Evolutionary conservation across 2,113 vertebrate species (phyloP), one percentile per base, ranked within the genome.

Genomic region (Neogobius melanostomus): DNA sequence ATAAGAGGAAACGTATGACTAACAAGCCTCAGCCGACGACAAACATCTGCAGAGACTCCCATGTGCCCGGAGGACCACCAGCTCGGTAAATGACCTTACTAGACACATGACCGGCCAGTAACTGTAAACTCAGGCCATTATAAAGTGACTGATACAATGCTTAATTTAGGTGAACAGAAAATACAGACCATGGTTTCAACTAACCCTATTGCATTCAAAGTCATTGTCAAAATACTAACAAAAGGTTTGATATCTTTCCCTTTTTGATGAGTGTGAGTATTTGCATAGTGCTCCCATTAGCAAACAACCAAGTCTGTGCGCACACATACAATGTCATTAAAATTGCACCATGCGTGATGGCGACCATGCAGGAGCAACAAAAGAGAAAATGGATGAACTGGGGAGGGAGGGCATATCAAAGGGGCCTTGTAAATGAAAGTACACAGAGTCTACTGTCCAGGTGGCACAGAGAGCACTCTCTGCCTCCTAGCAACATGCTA

Each of bases 31-130:
- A 43, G 72, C 73, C 52, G 7, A 63, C 51, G 74, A 76, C 79
- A 72, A 75, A 78, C 81, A 83, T 89, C 81, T 83, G 83, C 69
- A 74, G 64, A 74, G 71, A 66, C 71, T 79, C 80, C 57, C 64
- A 64, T 81, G 75, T 73, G 68, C 62, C 70, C 54, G 61, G 64
- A 75, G 75, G 68, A 53, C 74, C 69, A 85, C 74, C 78, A 60
- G 82, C 69, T 62, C 17, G 67, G 66, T 73, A 59, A 72, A 61
- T 48, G 17, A 66, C 75, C 72, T 53, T 56, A 78, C 28, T 36
- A 36, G 28, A 36, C 28, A 36, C 52, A 64, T 77, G 68, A 69
- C 54, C 61, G 45, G 66, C 71, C 82, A 71, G 12, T 46, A 63
- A 68, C 76, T 54, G 60, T 9, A 8, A 42, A 6, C 7, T 28